Conservation (phyloP, 2,113 vertebrate genomes). For the Misgurnus mizolepis region DNA sequence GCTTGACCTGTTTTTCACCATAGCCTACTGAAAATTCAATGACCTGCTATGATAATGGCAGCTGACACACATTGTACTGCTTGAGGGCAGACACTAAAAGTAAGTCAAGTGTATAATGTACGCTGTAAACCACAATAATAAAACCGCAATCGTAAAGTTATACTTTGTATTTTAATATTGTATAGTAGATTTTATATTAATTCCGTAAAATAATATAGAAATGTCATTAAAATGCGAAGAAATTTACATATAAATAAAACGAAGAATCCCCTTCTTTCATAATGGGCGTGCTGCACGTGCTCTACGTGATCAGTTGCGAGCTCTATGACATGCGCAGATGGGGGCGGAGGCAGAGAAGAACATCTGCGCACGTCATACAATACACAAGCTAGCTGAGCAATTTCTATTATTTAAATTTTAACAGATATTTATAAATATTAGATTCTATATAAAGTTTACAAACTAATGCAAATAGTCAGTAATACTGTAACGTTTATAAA, state of each 20-base stretch:
- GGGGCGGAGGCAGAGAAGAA: not conserved
- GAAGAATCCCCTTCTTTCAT: not conserved
- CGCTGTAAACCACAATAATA: not conserved
- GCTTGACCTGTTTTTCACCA: not conserved
- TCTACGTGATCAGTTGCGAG: constrained; percentile 21
- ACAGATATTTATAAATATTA: not conserved
- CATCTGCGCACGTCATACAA: not conserved
- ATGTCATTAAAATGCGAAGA: not conserved
- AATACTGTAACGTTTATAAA: no score
- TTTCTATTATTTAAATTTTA: not conserved
- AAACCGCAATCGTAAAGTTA: not conserved
- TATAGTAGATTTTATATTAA: not conserved
- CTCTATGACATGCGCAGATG: not conserved
- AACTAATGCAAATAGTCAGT: no score
- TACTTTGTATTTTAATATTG: not conserved
- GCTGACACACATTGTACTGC: not conserved
- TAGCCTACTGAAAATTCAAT: not conserved
- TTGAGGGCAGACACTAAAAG: not conserved
- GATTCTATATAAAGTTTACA: no score
- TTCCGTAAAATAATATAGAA: not conserved
- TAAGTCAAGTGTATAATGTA: not conserved
- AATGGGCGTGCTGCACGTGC: constrained; percentile 13
- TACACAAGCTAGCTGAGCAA: not conserved
- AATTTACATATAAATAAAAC: not conserved
- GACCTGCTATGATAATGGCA: not conserved